Percentiles rank a stretch among this genome's conserved stretches.
Evolutionary conservation across 2,113 vertebrate species (phyloP).

Genomic region (Melanotaenia duboulayi): DNA sequence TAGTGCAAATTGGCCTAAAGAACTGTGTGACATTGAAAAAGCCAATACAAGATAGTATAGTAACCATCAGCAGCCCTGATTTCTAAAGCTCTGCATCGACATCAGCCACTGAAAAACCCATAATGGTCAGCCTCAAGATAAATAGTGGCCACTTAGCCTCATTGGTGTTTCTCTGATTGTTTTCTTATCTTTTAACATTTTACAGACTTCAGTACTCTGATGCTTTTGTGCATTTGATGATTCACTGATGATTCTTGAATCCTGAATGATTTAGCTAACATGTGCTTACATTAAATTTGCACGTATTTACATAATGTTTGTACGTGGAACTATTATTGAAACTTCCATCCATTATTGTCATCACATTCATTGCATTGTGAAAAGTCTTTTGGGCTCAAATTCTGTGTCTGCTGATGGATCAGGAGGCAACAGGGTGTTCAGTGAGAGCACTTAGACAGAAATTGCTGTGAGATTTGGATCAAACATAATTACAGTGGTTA

Average conservation of each 20-base stretch:
- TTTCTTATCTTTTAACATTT: background rate
- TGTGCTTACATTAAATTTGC: background rate
- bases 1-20: too few relatives aligned
- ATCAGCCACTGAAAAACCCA: too few relatives aligned
- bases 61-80: too few relatives aligned
- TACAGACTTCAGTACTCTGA: background rate
- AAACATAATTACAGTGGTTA: slow-evolving; percentile 54
- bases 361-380: slow-evolving; percentile 38
- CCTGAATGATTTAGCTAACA: background rate
- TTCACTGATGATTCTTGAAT: background rate
- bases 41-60: too few relatives aligned
- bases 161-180: background rate
- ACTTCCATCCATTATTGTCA: slow-evolving; percentile 17
- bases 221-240: background rate
- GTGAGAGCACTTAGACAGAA: slow-evolving; percentile 60
- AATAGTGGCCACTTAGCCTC: background rate
- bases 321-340: background rate
- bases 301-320: background rate
- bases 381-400: slow-evolving; percentile 24
- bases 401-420: slow-evolving; percentile 34
- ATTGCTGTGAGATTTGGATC: slow-evolving; percentile 60
- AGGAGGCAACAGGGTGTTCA: slow-evolving; percentile 35
- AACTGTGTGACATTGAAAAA: too few relatives aligned
- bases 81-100: too few relatives aligned
- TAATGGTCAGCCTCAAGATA: too few relatives aligned